These are phyloP conservation scores for Slavum lentiscoides DNA, from an alignment of 2,888 invertebrate genomes.

Conservation along the genomic window DNA sequence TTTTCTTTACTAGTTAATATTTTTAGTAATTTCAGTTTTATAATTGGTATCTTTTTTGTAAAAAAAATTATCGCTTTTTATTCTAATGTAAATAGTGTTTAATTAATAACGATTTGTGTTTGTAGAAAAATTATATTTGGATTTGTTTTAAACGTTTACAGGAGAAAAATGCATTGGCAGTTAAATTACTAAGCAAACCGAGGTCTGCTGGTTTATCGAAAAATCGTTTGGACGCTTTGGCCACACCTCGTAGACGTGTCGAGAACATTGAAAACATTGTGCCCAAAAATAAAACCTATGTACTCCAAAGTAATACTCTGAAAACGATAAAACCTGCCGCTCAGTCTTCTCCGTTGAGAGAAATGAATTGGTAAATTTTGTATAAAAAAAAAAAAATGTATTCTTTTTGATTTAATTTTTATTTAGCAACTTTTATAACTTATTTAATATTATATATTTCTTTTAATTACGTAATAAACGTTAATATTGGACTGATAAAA, in stretches of 20 bases:
- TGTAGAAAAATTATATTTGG: neutral
- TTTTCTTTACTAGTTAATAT: too few species aligned
- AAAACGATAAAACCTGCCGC: constrained; percentile 39
- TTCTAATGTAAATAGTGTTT: too few species aligned
- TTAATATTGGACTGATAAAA: constrained; percentile 15
- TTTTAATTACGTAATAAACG: neutral
- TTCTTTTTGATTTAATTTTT: neutral
- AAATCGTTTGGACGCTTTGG: constrained; percentile 42
- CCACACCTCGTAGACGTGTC: constrained; percentile 43
- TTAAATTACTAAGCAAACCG: constrained; percentile 17
- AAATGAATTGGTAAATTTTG: constrained; percentile 38
- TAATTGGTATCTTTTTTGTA: too few species aligned
- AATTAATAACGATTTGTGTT: too few species aligned
- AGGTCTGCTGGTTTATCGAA: constrained; percentile 12
- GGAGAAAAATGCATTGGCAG: constrained; percentile 43
- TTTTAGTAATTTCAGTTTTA: too few species aligned
- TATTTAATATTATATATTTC: constrained; percentile 9
- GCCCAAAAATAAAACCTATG: constrained; percentile 42
- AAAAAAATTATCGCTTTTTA: too few species aligned
- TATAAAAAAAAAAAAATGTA: neutral
- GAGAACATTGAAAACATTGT: constrained; percentile 38
- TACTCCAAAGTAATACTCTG: constrained; percentile 37
- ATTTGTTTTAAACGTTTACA: neutral
- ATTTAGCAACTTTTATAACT: neutral
- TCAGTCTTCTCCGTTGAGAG: constrained; percentile 47